Evolutionary conservation across 2,888 invertebrate species (phyloP), one percentile per base, ranked within the genome.

Genomic region (Cryptophagus acutangulus): DNA sequence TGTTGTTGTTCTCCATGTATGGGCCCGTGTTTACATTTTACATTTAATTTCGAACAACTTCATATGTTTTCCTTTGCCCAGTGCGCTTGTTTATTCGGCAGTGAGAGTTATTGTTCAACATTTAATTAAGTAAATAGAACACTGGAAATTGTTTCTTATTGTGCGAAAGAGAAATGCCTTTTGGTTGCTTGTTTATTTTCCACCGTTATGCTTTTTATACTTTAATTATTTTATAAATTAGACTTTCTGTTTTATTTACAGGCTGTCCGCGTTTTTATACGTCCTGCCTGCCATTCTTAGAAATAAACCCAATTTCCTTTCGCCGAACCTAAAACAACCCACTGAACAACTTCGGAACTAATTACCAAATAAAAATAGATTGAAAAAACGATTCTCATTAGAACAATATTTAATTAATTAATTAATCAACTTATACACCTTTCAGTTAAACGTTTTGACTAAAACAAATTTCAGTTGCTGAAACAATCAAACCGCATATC

Each of bases 121-220:
- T 36, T 36, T 36, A 36, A 36, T 36, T 36, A 36, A 36, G 36
- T 36, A 36, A 36, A 36, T 36, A 36, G 36, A 25, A 36, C 20
- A 20, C 10, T 25, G 24, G 36, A 25, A 31, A 36, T 14, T 15
- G 36, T 17, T 36, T 36, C 36, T 36, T 36, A 36, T 36, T 36
- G 24, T 36, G 36, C n/a, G 15, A 36, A 36, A 34, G 34, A 34
- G 34, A 17, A 34, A 26, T 26, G 26, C 26, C 5, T 26, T 26
- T 26, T 13, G 26, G 26, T 26, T 26, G 26, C 12, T 26, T 26
- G 26, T 26, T 26, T 13, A 26, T 26, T 26, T 26, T 26, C 26
- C 26, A 26, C n/a, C 26, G 26, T 26, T 26, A 26, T 26, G 26
- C 26, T 26, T 26, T 26, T 26, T 26, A 26, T 26, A 26, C 26